These are phyloP conservation scores for Trichonephila clavipes DNA, from an alignment of 1,140 invertebrate species.

Conservation along the genomic window DNA sequence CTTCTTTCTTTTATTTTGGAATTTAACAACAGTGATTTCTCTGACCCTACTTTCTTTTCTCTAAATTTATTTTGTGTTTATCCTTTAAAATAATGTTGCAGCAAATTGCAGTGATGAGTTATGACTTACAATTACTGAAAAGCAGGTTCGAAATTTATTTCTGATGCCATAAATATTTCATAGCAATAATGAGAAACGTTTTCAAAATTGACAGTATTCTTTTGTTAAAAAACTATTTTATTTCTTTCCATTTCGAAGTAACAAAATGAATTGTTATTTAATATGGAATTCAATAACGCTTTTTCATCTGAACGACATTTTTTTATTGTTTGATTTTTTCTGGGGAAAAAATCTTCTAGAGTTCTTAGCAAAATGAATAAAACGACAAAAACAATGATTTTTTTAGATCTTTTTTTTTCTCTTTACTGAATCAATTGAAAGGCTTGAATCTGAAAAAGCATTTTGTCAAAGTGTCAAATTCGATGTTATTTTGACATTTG, in stretches of 20 bases:
- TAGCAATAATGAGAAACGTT: too few species aligned
- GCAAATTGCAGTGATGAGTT: too few species aligned
- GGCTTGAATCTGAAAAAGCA: not conserved
- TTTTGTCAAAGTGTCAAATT: constrained; percentile 48
- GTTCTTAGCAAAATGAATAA: not conserved
- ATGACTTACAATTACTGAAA: too few species aligned
- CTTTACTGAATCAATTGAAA: constrained; percentile 24
- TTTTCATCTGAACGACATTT: not conserved
- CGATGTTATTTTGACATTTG: not conserved
- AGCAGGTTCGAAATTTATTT: too few species aligned
- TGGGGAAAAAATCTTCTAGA: not conserved
- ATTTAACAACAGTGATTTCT: too few species aligned
- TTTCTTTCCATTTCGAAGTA: not conserved
- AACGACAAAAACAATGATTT: not conserved
- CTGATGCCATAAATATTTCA: too few species aligned
- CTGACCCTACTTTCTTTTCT: too few species aligned
- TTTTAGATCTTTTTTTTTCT: not conserved
- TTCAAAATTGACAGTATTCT: too few species aligned
- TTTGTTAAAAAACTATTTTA: not conserved
- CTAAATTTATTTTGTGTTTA: too few species aligned
- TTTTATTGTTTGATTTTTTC: not conserved
- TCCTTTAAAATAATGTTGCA: too few species aligned
- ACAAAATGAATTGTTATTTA: not conserved
- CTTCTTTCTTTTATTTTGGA: too few species aligned
- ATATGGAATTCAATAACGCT: constrained; percentile 4